A percentile compares a stretch with the other conserved stretches of the same genome.
Conservation (phyloP, 2,113 vertebrate species). For the Serinus canaria region DNA sequence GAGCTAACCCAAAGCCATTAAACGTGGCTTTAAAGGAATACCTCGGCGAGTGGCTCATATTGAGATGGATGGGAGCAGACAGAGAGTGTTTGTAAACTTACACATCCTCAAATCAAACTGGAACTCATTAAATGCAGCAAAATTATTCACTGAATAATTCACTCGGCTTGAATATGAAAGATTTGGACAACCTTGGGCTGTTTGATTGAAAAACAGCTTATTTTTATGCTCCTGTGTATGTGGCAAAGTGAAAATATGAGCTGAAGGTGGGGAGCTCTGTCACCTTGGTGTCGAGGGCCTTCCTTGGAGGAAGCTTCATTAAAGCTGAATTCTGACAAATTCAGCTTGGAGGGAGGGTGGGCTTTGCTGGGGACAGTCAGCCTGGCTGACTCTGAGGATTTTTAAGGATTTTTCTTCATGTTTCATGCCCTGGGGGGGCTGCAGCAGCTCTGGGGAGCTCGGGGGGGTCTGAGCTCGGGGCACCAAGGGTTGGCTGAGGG, state of each 20-base stretch:
- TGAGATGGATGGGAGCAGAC: constrained; percentile 44
- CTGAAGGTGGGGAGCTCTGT: not conserved
- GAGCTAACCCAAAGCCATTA: constrained; percentile 42
- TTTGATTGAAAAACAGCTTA: constrained; percentile 51
- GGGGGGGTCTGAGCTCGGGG: accelerated
- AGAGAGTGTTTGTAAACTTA: constrained; percentile 18
- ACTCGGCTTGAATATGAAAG: not conserved
- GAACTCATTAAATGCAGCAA: constrained; percentile 55
- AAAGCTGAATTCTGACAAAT: not conserved
- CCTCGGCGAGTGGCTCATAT: not conserved
- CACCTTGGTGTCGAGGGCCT: not conserved
- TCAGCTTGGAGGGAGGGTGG: not conserved
- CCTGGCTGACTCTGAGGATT: accelerated
- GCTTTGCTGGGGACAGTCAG: not conserved
- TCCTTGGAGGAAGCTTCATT: not conserved
- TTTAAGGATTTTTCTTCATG: not conserved
- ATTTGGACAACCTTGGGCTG: constrained; percentile 39
- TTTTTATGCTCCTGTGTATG: constrained; percentile 18
- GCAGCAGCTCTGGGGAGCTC: not conserved
- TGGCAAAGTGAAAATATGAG: constrained; percentile 18
- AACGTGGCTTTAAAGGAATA: constrained; percentile 12
- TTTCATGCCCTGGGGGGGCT: not conserved
- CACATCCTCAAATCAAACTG: not conserved
- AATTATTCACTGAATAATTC: constrained; percentile 60
- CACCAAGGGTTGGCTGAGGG: not conserved